These are phyloP conservation scores for Sebastes goodei DNA, from an alignment of 2,797 vertebrate genomes.

Conservation along the genomic window DNA sequence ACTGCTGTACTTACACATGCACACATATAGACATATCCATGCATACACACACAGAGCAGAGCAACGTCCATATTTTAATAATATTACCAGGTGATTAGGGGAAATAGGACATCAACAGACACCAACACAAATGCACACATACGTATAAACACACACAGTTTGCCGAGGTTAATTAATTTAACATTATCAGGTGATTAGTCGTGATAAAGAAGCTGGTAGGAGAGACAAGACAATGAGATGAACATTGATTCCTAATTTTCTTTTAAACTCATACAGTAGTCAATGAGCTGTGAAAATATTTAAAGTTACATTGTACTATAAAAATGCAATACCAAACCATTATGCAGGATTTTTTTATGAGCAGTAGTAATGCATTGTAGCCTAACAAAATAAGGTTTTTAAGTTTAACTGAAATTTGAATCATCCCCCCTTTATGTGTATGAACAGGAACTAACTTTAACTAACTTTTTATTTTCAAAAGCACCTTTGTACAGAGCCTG, in stretches of 20 bases:
- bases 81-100: slow-evolving; percentile 19
- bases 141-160: background rate
- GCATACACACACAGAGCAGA: background rate
- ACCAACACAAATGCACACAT: background rate
- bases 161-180: slow-evolving; percentile 51
- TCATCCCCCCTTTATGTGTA: no score
- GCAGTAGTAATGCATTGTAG: no score
- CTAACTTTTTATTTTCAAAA: no score
- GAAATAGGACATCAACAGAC: background rate
- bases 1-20: slow-evolving; percentile 16
- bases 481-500: no score
- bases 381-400: no score
- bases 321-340: background rate
- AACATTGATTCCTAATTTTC: slow-evolving; percentile 57
- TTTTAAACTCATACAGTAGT: slow-evolving; percentile 12
- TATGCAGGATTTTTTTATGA: no score
- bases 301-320: background rate
- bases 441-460: no score
- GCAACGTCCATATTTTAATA: slow-evolving; percentile 16
- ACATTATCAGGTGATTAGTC: slow-evolving; percentile 58
- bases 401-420: no score
- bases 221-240: slow-evolving; percentile 28
- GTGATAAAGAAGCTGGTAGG: slow-evolving; percentile 47
- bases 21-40: background rate
- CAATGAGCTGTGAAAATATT: slow-evolving; percentile 30